Evolutionary conservation across 2,113 vertebrate genomes (phyloP).

Genomic region (Taurulus bubalis): DNA sequence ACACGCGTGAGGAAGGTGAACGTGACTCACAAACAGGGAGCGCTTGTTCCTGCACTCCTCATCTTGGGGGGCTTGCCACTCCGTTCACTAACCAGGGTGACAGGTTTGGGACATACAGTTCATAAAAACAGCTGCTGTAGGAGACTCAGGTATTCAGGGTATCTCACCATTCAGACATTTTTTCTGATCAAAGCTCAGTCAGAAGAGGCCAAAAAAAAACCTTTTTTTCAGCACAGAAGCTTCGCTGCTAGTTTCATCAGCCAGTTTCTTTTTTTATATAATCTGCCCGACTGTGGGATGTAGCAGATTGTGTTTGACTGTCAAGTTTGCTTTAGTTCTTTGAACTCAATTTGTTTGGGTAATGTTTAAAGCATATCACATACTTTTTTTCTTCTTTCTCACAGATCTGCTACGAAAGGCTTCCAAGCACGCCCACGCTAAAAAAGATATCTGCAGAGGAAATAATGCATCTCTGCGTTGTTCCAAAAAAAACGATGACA

Average conservation of each 20-base stretch:
- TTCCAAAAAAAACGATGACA: constrained; percentile 24
- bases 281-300: constrained; percentile 48
- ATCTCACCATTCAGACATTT: constrained; percentile 56
- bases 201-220: constrained; percentile 17
- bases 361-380: constrained; percentile 43
- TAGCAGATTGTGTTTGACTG: constrained; percentile 60
- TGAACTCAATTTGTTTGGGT: constrained; percentile 49
- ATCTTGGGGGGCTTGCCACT: constrained; percentile 9
- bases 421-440: constrained; percentile 36
- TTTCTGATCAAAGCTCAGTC: constrained; percentile 70
- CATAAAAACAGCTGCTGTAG: constrained; percentile 65
- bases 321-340: constrained; percentile 50
- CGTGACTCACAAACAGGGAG: background rate
- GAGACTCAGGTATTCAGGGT: constrained; percentile 52
- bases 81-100: constrained; percentile 40
- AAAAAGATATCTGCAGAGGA: constrained; percentile 17
- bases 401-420: constrained; percentile 21
- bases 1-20: constrained; percentile 27
- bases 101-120: constrained; percentile 68
- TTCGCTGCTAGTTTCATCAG: constrained; percentile 51
- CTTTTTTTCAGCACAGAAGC: constrained; percentile 25
- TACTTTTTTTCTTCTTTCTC: constrained; percentile 27
- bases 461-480: constrained; percentile 38
- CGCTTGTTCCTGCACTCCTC: constrained; percentile 33
- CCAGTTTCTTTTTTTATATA: constrained; percentile 39